Percentiles rank a stretch among this genome's conserved stretches.
phyloP scores from a whole-genome alignment of 2,888 invertebrate genomes.

The Drosophila testacea region DNA sequence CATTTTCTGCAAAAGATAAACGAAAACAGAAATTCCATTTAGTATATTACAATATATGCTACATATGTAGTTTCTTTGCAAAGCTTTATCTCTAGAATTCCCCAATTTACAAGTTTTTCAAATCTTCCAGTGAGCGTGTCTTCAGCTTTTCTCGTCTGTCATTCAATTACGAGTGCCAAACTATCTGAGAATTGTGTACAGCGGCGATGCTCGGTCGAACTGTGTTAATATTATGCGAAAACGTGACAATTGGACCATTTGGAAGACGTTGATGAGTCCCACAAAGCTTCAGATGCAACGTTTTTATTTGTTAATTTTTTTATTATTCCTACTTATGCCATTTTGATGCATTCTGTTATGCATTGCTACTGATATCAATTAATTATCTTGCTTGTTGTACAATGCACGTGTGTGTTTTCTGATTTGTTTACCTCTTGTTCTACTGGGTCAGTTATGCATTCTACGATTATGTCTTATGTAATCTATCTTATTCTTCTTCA shows the following conservation, averaged over 20 bases:
- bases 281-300: slow-evolving; percentile 22
- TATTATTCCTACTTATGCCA: slow-evolving; percentile 19
- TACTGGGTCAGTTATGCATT: slow-evolving; percentile 35
- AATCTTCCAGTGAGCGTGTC: slow-evolving; percentile 11
- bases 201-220: slow-evolving; percentile 21
- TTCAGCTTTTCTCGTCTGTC: slow-evolving; percentile 22
- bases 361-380: slow-evolving; percentile 35
- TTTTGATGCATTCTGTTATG: slow-evolving; percentile 32
- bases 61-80: too few relatives aligned
- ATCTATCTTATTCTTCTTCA: neutral
- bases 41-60: too few relatives aligned
- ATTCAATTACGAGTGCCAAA: slow-evolving; percentile 41
- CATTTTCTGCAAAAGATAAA: slow-evolving; percentile 71
- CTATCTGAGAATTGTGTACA: slow-evolving; percentile 26
- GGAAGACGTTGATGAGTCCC: slow-evolving; percentile 24
- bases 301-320: slow-evolving; percentile 20
- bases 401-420: slow-evolving; percentile 28
- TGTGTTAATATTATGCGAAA: slow-evolving; percentile 57
- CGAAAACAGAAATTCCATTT: neutral
- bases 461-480: too few relatives aligned
- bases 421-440: slow-evolving; percentile 8
- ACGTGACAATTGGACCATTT: slow-evolving; percentile 65
- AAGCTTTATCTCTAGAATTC: too few relatives aligned
- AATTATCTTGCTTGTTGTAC: slow-evolving; percentile 20
- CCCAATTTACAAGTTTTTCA: neutral